A percentile compares a stretch with the other conserved stretches of the same genome.
Conservation (phyloP, 1,140 invertebrate species). For the Ceratina australensis region DNA sequence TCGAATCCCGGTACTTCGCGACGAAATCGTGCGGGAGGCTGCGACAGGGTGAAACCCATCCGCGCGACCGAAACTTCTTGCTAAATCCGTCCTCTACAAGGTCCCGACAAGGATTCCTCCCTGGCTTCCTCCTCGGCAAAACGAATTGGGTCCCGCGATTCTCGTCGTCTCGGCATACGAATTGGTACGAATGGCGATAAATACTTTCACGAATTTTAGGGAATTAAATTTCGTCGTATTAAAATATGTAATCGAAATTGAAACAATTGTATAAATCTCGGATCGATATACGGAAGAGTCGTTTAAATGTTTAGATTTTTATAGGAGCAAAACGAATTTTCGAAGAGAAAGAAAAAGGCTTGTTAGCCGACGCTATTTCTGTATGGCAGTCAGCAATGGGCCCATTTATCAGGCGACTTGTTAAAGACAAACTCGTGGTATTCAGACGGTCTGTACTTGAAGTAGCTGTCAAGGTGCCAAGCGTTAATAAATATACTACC, state of each 20-base stretch:
- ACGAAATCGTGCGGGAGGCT: too few species aligned
- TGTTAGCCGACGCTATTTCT: slow-evolving; percentile 48
- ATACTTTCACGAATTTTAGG: too few species aligned
- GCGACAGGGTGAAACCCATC: not conserved
- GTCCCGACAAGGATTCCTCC: too few species aligned
- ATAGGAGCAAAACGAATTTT: not conserved
- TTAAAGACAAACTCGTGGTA: slow-evolving; percentile 58
- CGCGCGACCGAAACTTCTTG: slow-evolving; percentile 8
- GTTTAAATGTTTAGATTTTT: slow-evolving; percentile 23
- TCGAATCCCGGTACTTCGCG: too few species aligned
- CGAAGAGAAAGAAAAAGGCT: slow-evolving; percentile 5
- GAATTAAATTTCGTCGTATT: too few species aligned
- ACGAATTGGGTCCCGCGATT: not conserved
- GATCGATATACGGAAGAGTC: not conserved
- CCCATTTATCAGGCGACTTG: slow-evolving; percentile 64
- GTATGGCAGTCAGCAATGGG: slow-evolving; percentile 45
- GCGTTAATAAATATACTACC: slow-evolving; percentile 68
- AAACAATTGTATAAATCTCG: not conserved
- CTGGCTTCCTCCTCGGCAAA: too few species aligned
- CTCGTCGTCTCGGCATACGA: too few species aligned
- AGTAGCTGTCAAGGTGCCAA: slow-evolving; percentile 67
- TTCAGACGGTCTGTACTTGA: slow-evolving; percentile 57
- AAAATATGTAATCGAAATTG: too few species aligned
- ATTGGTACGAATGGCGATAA: too few species aligned
- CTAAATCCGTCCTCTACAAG: too few species aligned